Evolutionary conservation across 2,113 vertebrate species (phyloP), one percentile per base, ranked within the genome.

Genomic region (Castor canadensis): DNA sequence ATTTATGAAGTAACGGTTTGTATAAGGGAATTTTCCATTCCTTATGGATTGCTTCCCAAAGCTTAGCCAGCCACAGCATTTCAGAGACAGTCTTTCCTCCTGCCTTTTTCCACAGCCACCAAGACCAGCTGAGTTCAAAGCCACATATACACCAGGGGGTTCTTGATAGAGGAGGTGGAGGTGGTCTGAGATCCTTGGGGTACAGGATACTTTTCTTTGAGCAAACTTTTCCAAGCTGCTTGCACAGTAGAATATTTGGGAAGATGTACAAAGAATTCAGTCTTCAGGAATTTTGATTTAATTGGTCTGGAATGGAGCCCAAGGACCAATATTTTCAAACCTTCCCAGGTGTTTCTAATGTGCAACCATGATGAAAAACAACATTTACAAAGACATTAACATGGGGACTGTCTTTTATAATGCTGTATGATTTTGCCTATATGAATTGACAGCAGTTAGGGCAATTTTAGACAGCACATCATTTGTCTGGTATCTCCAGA

Each of bases 1-100:
- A 85, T 67, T 88, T 85, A 67, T 35, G 35, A 80, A 95, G 45
- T n/a, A 72, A 71, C 22, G 58, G 16, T 84, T 95, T 85, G 69
- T 43, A 11, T 45, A 43, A 62, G 43, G 40, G 10, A 72, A 83
- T 35, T 81, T 83, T 96, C 30, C 56, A 69, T 64, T 84, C 54
- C 45, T 11, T 32, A 1, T 40, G n/a, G 30, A 49, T 64, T 76
- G 66, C 32, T 73, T 88, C 79, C 49, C 73, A 32, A 64, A 80
- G 32, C 20, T 52, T 2, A 64, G 28, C 62, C 17, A 64, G 28
- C 62, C 17, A 75, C 3, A 85, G 86, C 17, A 82, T 84, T 95
- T 89, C 24, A 82, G 20, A 43, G 62, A 5, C 7, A 80, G 26
- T 1, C 28, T 28, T 52, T 56, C 22, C 2, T 86, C 30, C 73